phyloP scores from a whole-genome alignment of 2,888 invertebrate genomes.

The Himalopsyche japonica region DNA sequence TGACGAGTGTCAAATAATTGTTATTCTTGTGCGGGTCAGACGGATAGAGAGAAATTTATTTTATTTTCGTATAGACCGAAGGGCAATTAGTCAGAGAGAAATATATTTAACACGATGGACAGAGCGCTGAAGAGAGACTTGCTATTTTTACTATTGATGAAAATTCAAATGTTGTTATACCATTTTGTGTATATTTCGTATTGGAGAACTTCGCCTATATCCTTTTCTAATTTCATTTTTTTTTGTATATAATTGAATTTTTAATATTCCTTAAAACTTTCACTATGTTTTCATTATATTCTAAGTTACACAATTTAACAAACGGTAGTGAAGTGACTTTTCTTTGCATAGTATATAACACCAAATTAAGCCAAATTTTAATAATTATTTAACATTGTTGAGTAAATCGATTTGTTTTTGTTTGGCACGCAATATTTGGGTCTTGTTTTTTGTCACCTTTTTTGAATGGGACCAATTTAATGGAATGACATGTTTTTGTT shows the following conservation, averaged over 20 bases:
- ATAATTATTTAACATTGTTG: neutral
- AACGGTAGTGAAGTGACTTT: neutral
- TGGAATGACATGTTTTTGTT: neutral
- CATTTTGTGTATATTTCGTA: neutral
- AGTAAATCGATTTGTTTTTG: neutral
- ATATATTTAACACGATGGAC: neutral
- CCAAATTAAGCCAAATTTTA: neutral
- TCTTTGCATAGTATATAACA: neutral
- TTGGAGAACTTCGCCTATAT: neutral
- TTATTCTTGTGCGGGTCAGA: conserved; percentile 10
- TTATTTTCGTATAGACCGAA: conserved; percentile 13
- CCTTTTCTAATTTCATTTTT: neutral
- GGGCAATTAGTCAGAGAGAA: neutral
- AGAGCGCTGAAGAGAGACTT: neutral
- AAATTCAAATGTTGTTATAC: neutral
- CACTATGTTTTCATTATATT: neutral
- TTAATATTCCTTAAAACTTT: neutral
- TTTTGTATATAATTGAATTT: neutral
- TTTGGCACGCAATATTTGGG: neutral
- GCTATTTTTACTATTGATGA: neutral
- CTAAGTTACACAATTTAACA: neutral
- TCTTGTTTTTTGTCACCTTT: neutral
- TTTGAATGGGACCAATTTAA: neutral
- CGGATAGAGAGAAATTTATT: conserved; percentile 5
- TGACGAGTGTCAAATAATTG: conserved; percentile 33